Base-by-base conservation (phyloP, 2,113 vertebrate species). In the Cyanistes caeruleus region DNA sequence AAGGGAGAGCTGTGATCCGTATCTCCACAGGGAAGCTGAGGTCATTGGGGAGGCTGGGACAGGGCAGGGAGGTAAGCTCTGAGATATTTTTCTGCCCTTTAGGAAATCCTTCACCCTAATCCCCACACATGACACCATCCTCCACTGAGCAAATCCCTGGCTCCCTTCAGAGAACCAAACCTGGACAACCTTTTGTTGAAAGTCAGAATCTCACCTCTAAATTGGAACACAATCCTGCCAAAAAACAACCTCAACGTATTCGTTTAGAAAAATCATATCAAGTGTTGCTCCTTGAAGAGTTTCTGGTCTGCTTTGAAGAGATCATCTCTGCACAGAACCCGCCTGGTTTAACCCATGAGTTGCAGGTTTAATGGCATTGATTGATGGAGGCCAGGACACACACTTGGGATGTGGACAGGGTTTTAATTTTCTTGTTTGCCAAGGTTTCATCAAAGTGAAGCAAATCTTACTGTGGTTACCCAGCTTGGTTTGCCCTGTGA, bases 341-440 rank as follows among this genome's bases (percentile, higher is more conserved):
- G 1, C 51, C 46, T 55, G 1, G 0, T 63, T 92, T 17, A 31
- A 48, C 19, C 49, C 5, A 3, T 0, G 4, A 31, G 21, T 8
- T 39, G 24, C 55, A 27, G 31, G 20, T 76, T 83, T 51, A 43
- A 48, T 1, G 2, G 37, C 35, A 7, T 0, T 8, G 15, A 80
- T 35, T 6, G 52, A 3, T 13, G 43, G 37, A 84, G 25, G 48
- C 69, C 2, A 3, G 48, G 51, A 35, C 86, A 63, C 48, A 30
- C 37, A 3, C 28, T 24, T 11, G 72, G 63, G 53, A 55, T 19
- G n/a, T 1, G 12, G 69, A 23, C 41, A 39, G 53, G 46, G 25
- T 33, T 85, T 82, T 56, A 64, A 90, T 51, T 69, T 76, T 68
- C 55, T 35, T 67, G 37, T 77, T 88, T 70, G 82, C 65, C 68